Conservation (phyloP, 2,113 vertebrate species). For the Coracopsis vasa region DNA sequence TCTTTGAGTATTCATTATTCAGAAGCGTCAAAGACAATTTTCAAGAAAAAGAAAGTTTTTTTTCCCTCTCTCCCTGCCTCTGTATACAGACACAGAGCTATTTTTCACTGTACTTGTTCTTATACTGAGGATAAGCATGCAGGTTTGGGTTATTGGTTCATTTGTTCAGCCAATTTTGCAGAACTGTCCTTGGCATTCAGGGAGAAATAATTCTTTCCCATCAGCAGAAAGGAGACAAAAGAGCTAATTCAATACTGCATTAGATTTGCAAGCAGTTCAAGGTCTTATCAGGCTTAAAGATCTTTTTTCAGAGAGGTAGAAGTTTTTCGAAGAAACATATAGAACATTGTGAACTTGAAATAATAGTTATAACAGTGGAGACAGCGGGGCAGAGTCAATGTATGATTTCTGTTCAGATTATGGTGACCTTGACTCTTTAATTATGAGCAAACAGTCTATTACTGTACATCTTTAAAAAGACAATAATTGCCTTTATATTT, state of each 20-base stretch:
- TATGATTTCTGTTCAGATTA: background rate
- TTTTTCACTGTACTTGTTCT: background rate
- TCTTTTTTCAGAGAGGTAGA: background rate
- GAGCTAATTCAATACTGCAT: conserved; percentile 33
- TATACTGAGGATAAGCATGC: background rate
- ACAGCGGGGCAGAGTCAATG: background rate
- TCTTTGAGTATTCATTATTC: background rate
- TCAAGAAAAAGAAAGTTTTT: background rate
- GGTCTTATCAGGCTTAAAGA: conserved; percentile 3
- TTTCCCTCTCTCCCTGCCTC: background rate
- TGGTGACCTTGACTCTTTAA: conserved; percentile 14
- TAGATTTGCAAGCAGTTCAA: conserved; percentile 39
- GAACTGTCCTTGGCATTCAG: conserved; percentile 34
- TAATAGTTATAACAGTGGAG: background rate
- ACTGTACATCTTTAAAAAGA: background rate
- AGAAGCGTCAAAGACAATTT: background rate
- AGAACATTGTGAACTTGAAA: background rate
- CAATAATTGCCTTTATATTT: background rate
- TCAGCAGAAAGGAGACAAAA: conserved; percentile 50
- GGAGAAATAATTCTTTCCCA: conserved; percentile 31
- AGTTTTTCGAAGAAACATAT: background rate
- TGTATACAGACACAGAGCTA: background rate
- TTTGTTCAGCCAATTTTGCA: conserved; percentile 41
- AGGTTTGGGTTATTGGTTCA: conserved; percentile 13
- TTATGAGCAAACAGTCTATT: background rate